Base-by-base conservation (phyloP, 2,113 vertebrate genomes). In the Recurvirostra avosetta region DNA sequence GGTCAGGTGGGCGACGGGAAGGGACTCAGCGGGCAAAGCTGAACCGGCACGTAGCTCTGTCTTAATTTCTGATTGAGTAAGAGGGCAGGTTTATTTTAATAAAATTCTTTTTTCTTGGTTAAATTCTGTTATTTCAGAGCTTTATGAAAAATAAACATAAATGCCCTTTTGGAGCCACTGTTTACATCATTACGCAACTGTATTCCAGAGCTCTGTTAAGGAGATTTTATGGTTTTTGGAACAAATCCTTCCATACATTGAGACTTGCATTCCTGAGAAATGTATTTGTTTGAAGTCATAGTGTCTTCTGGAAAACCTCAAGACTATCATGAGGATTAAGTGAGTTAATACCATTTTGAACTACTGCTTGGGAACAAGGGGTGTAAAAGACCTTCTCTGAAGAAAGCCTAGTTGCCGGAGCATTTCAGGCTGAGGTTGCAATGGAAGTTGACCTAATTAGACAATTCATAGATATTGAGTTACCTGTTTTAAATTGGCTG, bases 371-470 rank as follows among this genome's bases (percentile, higher is more conserved):
- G 71, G 49, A 59, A 41, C 49, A 38, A 75, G 62, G 55, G 20
- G 11, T 71, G 15, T 82, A 52, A 91, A 86, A 67, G 61, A 77
- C 56, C 68, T 77, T 72, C 26, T 83, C 75, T 61, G 53, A 71
- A 50, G 66, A 67, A 76, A 77, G 61, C 62, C 56, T 18, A 16
- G 45, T 45, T 84, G 45, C 75, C 86, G 78, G 88, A 78, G 15
- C 43, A 25, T 67, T 88, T 84, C 84, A 94, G 92, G 92, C 47
- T 1, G 45, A 89, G 61, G 45, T 27, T 82, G 56, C 90, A 58
- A 27, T 92, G 75, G 53, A 90, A 92, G 27, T 2, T 56, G 86
- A 41, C 92, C 96, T 94, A 82, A 72, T 96, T 94, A 96, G 74
- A 73, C 53, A 73, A 84, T 86, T 77, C 83, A 63, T 88, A 95